Base-by-base conservation (phyloP, 2,797 vertebrate species). In the Brachyalestes nurse region DNA sequence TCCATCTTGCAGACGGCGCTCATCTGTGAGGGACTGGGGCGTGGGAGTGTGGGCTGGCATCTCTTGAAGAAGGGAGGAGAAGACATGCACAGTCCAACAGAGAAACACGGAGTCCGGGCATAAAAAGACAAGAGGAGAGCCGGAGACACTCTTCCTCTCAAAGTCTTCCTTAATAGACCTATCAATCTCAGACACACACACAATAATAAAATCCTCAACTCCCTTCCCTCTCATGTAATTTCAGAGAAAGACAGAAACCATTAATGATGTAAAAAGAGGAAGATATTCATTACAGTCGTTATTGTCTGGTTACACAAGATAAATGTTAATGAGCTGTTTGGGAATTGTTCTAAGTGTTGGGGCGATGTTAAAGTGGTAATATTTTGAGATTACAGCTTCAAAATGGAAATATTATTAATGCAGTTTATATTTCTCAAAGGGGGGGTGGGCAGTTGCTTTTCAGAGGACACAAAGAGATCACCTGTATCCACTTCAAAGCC, bases 1-100 rank as follows among this genome's bases (percentile, higher is more conserved):
- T 51, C 16, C 47, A 16, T 72, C 23, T 12, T 90, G 90, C 90
- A 90, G 92, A 92, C 91, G 91, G 88, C 91, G 91, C 93, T 91
- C 92, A 93, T 94, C 92, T 93, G 93, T 89, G 89, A 89, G 91
- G 89, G 91, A 89, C 88, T 90, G 89, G 88, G 87, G 86, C 90
- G 90, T 87, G 86, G 90, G 90, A 91, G 79, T 78, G 49, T 23
- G 23, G 42, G 40, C 64, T 60, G 78, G 89, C 87, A 83, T 81
- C 84, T 81, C 84, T 89, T 79, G 83, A 86, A 57, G 64, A 70
- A 70, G 25, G 19, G 45, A 73, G 53, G 28, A 62, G 45, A 0
- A 73, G 66, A 65, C 25, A 77, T 34, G 78, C 55, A 47, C 21
- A 77, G 17, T 58, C 67, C 66, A 62, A 34, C 62, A 86, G 72